phyloP scores from a whole-genome alignment of 2,888 invertebrate genomes.

The Danaus chrysippus region DNA sequence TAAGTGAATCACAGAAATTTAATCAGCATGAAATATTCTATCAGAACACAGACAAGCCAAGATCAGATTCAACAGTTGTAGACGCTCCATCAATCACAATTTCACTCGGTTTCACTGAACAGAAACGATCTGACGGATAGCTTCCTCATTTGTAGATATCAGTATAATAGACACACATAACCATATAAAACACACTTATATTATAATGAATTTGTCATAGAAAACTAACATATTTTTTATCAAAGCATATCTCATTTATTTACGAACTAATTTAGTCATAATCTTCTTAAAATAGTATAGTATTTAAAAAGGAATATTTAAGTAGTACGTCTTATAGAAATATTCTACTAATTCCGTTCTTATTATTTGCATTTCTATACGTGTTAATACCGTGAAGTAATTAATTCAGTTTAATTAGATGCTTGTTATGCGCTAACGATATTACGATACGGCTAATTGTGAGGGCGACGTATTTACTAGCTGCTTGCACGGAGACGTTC shows the following conservation, averaged over 20 bases:
- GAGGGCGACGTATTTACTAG: conserved; percentile 4
- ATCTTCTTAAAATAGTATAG: too few species aligned
- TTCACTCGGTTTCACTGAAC: conserved; percentile 20
- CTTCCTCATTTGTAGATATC: conserved; percentile 19
- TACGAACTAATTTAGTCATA: too few species aligned
- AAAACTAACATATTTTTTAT: too few species aligned
- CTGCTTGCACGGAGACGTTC: not conserved
- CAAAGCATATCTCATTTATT: too few species aligned
- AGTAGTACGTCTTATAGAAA: not conserved
- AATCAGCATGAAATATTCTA: conserved; percentile 11
- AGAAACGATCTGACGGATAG: conserved; percentile 27
- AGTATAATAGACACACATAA: not conserved
- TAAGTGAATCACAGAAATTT: not conserved
- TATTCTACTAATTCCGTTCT: not conserved
- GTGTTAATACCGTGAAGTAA: conserved; percentile 10
- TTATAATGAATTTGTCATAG: too few species aligned
- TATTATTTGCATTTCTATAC: not conserved
- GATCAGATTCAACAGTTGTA: conserved; percentile 32
- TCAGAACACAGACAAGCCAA: conserved; percentile 9
- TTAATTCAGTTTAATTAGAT: conserved; percentile 26
- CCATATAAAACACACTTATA: too few species aligned
- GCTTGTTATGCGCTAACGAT: conserved; percentile 17
- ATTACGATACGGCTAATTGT: conserved; percentile 20
- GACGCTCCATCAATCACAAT: conserved; percentile 32
- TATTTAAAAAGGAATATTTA: too few species aligned